phyloP scores from a whole-genome alignment of 2,797 vertebrate genomes.

The Gallirallus australis region DNA sequence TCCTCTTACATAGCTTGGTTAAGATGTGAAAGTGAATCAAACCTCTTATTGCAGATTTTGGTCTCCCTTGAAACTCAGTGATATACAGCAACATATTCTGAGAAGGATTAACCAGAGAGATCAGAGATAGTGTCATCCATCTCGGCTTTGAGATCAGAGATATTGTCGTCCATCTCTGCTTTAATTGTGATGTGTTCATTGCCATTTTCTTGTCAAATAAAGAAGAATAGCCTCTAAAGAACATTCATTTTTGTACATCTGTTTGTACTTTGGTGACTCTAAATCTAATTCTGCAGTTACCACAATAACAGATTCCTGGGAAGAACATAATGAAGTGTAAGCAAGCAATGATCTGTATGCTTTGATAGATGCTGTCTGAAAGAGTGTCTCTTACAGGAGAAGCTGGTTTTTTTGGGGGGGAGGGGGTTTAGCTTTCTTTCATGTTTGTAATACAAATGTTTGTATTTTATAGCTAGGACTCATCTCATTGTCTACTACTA shows the following conservation, averaged over 20 bases:
- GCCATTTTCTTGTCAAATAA: constrained; percentile 15
- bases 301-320: background rate
- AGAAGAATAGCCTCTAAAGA: background rate
- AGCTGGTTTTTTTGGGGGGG: background rate
- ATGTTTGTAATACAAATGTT: background rate
- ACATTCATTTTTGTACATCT: background rate
- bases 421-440: background rate
- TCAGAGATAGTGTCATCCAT: background rate
- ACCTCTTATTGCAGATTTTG: background rate
- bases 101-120: background rate
- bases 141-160: background rate
- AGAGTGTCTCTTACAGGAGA: background rate
- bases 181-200: constrained; percentile 17
- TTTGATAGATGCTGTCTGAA: background rate
- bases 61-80: background rate
- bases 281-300: background rate
- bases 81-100: constrained; percentile 1
- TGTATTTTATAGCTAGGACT: background rate
- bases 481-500: background rate
- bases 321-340: background rate
- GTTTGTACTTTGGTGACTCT: background rate
- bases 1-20: background rate
- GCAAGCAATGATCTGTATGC: background rate
- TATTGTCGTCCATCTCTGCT: background rate
- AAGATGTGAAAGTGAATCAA: background rate